Conservation (phyloP, 2,888 invertebrate genomes). For the Ceriagrion tenellum region DNA sequence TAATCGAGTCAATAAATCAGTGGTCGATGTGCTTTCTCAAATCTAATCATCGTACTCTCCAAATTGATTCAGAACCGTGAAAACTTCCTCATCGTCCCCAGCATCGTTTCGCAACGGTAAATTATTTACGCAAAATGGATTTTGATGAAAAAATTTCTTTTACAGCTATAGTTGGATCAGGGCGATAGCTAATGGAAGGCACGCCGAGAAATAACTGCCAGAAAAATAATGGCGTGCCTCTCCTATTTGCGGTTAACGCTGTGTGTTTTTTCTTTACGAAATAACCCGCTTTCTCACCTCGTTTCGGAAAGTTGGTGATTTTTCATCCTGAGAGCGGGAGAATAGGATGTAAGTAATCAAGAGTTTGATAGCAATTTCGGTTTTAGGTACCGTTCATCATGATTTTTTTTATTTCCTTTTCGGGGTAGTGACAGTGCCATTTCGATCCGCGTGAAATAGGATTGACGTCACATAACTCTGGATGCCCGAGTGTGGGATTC, state of each 20-base stretch:
- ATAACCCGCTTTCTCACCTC: background rate
- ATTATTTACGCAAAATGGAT: background rate
- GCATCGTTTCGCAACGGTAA: background rate
- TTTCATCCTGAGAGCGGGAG: background rate
- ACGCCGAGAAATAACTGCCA: background rate
- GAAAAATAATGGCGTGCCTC: background rate
- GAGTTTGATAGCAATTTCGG: background rate
- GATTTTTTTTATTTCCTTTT: background rate
- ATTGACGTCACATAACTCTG: background rate
- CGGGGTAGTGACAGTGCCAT: background rate
- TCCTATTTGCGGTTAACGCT: background rate
- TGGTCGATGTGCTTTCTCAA: background rate
- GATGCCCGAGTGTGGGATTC: background rate
- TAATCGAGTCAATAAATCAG: background rate
- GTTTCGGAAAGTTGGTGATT: background rate
- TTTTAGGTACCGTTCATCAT: background rate
- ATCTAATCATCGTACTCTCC: background rate
- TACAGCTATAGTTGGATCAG: background rate
- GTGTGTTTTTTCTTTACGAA: background rate
- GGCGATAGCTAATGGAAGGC: background rate
- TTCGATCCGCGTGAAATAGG: background rate
- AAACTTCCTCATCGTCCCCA: background rate
- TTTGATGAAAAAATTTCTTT: background rate
- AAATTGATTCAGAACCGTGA: background rate
- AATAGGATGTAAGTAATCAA: background rate